Base-by-base conservation (phyloP, 2,888 invertebrate species). In the Rhogogaster chlorosoma region DNA sequence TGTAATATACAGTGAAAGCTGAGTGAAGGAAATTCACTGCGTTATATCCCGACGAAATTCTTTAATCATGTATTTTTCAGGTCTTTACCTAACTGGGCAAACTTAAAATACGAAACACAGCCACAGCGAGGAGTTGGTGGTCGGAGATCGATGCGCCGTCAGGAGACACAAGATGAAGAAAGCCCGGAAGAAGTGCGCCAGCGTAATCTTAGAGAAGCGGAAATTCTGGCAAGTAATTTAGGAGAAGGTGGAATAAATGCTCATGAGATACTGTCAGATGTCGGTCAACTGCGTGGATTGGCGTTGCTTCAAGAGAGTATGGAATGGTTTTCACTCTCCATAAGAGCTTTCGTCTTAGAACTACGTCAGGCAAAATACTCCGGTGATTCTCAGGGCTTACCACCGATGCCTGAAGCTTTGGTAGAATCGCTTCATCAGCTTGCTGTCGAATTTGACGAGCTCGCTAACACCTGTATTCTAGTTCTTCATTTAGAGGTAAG, bases 301-400 rank as follows among this genome's bases (percentile, higher is more conserved):
- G 99, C 98, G 0, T 96, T 98, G 88, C 94, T 99, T 61, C 98
- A 98, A 92, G 99, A 99, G 93, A 98, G 98, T 91, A 96, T 99
- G 96, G 97, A 96, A 90, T 93, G 94, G 91, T 92, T 91, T 84
- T 87, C 89, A 5, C 71, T 89, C 57, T 89, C 89, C 32, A 90
- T 90, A 85, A 87, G 89, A 84, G 89, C 90, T 0, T 85, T 92
- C 2, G 89, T 91, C 36, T 86, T 87, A 4, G 90, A 90, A 86
- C 87, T 94, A 53, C 92, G 93, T 29, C 93, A 94, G 57, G 91
- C 93, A 0, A 94, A 93, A 87, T 91, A 90, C 67, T 91, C 91
- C 67, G 91, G 90, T 49, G 92, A 92, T 38, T 90, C 90, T 36
- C 88, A 89, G 38, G 88, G 86, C 9, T 87, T 93, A 67, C 93